Base-by-base conservation (phyloP, 2,888 invertebrate species). In the Pseudococcus jackbeardsleyi region DNA sequence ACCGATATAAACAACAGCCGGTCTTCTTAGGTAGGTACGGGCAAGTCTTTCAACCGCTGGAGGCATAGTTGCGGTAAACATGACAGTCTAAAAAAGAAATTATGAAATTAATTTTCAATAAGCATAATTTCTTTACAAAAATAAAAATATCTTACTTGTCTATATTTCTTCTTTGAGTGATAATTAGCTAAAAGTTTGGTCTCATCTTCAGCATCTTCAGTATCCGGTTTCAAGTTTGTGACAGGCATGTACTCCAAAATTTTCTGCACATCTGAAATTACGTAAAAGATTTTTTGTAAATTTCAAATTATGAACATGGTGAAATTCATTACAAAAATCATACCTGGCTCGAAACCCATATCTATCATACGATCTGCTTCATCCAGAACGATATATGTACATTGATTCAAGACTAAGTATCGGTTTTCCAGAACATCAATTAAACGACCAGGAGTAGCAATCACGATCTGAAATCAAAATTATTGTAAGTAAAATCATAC, bases 41-140 rank as follows among this genome's bases (percentile, higher is more conserved):
- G 99, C 99, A 89, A 99, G 92, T 89, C 99, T 94, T 92, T 99
- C 99, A 1, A 99, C 98, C 3, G 99, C 97, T 0, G 99, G 96
- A 11, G 99, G 99, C 99, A 99, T 99, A 90, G 99, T 99, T 4
- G 99, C 99, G 85, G 99, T 99, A 92, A 99, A 99, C 99, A 99
- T 99, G 91, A 99, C 99, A 91, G 99, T 99, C 95, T 95, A 22
- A 90, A 48, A 92, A 91, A 46, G 46, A 42, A 11, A 19, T 82
- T 42, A 11, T 11, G 54, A 50, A 84, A 84, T 50, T n/a, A 50
- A 50, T 54, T 84, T 50, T 11, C n/a, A 17, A 84, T 11, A 8
- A 4, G 0, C 7, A 19, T 46, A 4, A 46, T 48, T 84, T 48
- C 48, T 50, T 84, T 46, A 84, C 15, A 11, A n/a, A 50, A n/a